Conservation (phyloP, 2,888 invertebrate genomes). For the Scaptomyza caliginosa region DNA sequence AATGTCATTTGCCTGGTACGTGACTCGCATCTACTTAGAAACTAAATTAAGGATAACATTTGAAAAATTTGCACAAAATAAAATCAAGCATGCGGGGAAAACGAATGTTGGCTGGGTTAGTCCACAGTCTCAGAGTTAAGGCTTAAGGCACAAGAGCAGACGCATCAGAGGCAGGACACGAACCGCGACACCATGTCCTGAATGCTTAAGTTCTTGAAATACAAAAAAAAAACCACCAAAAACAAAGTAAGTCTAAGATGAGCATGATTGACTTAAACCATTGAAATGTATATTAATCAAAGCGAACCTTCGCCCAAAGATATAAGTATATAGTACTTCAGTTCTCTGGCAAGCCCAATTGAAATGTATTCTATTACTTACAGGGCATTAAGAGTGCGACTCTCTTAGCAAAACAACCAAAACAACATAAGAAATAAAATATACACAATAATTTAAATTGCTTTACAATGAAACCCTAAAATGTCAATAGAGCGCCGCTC, state of each 20-base stretch:
- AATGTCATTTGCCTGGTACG: constrained; percentile 82
- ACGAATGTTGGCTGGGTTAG: constrained; percentile 2
- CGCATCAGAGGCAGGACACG: constrained; percentile 43
- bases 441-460: constrained; percentile 78
- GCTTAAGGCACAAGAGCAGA: constrained; percentile 21
- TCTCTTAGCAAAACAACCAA: not conserved
- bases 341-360: not conserved
- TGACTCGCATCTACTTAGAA: constrained; percentile 79
- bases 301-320: no score
- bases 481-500: constrained; percentile 69
- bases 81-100: constrained; percentile 53
- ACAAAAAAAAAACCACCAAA: constrained; percentile 14
- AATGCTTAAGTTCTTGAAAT: constrained; percentile 67
- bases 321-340: no score
- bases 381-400: constrained; percentile 6
- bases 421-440: constrained; percentile 57
- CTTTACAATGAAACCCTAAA: constrained; percentile 78
- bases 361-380: not conserved
- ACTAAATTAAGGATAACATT: constrained; percentile 80
- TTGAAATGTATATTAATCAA: not conserved
- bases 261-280: not conserved
- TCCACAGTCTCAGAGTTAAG: constrained; percentile 1
- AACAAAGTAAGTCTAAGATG: not conserved
- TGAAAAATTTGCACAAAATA: constrained; percentile 79
- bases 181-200: constrained; percentile 72